Evolutionary conservation across 2,113 vertebrate genomes (phyloP).

Genomic region (Aspiorhynchus laticeps): DNA sequence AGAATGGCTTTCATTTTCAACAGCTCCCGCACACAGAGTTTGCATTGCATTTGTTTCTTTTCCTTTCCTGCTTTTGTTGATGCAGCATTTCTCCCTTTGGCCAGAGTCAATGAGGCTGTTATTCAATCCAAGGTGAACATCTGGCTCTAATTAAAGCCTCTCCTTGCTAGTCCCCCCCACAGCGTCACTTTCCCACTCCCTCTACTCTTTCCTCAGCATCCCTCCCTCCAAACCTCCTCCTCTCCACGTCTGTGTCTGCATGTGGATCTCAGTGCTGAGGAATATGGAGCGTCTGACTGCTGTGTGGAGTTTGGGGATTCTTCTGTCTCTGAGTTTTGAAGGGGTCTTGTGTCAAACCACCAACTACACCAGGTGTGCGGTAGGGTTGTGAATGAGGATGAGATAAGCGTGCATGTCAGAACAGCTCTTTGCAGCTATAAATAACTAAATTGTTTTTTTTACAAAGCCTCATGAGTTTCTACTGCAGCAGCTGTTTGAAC

Average conservation of each 20-base stretch:
- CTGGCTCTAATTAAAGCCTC: conserved; percentile 54
- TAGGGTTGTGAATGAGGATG: conserved; percentile 7
- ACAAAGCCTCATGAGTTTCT: not conserved
- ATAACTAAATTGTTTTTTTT: not conserved
- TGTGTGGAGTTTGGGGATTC: conserved; percentile 62
- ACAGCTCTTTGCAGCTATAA: conserved; percentile 9
- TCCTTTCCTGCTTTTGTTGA: conserved; percentile 35
- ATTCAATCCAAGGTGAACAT: conserved; percentile 38
- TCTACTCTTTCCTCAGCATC: conserved; percentile 39
- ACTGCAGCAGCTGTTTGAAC: not conserved
- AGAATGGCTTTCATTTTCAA: not conserved
- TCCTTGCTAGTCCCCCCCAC: conserved; percentile 4
- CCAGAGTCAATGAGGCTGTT: not conserved
- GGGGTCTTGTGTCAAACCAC: conserved; percentile 63
- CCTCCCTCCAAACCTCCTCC: conserved; percentile 57
- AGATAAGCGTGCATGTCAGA: not conserved
- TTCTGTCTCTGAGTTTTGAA: conserved; percentile 64
- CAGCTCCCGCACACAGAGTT: not conserved
- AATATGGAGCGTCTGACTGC: conserved; percentile 64
- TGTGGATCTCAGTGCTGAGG: conserved; percentile 16
- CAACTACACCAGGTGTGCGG: conserved; percentile 72
- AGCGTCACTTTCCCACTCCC: conserved; percentile 36
- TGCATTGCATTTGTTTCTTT: not conserved
- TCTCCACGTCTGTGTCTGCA: conserved; percentile 41
- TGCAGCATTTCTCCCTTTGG: not conserved